phyloP scores from a whole-genome alignment of 2,797 vertebrate genomes.

The Hozukius guyotensis region DNA sequence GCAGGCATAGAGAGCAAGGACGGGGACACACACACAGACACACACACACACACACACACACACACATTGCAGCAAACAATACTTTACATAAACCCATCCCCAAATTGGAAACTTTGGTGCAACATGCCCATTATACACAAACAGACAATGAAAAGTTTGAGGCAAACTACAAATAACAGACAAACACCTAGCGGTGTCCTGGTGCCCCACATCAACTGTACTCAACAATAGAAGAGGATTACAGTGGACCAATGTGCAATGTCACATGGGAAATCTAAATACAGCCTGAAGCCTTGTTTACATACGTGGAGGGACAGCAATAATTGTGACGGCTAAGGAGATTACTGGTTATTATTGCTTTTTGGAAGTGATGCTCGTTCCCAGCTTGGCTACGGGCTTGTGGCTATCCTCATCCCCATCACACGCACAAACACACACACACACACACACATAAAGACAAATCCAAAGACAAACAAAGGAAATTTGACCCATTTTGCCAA shows the following conservation, averaged over 20 bases:
- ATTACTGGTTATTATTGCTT: constrained; percentile 63
- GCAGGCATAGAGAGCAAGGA: constrained; percentile 56
- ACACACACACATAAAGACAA: background rate
- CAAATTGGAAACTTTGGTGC: constrained; percentile 21
- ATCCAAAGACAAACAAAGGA: background rate
- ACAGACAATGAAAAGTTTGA: constrained; percentile 8
- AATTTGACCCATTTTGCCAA: constrained; percentile 9
- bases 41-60: constrained; percentile 6
- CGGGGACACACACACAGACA: constrained; percentile 27
- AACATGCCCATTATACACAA: background rate
- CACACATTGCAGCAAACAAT: background rate
- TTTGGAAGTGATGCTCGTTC: constrained; percentile 29
- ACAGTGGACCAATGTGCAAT: constrained; percentile 15
- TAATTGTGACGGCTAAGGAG: constrained; percentile 57
- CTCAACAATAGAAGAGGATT: constrained; percentile 45
- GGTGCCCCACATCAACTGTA: constrained; percentile 17
- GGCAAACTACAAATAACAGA: constrained; percentile 17
- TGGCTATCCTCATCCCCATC: constrained; percentile 17
- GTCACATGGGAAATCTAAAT: constrained; percentile 54
- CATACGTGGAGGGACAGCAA: constrained; percentile 36
- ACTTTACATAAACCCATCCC: constrained; percentile 6
- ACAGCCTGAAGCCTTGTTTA: constrained; percentile 61
- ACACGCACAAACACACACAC: background rate
- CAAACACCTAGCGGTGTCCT: constrained; percentile 6
- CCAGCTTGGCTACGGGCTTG: constrained; percentile 14